These are phyloP conservation scores for Mimas tiliae DNA, from an alignment of 2,888 invertebrate species.

Conservation along the genomic window DNA sequence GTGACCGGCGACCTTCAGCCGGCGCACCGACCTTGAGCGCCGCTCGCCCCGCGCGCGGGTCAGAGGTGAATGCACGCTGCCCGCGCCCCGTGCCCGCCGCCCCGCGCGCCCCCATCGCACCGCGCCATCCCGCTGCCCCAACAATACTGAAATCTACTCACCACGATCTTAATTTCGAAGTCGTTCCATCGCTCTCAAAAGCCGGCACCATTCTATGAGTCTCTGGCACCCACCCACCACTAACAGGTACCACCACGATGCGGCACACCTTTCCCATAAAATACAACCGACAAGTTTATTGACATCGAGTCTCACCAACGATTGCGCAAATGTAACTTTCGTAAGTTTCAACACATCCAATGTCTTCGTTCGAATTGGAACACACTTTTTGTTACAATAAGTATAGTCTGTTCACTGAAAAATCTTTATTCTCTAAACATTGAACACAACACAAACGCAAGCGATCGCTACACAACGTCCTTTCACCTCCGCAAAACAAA, in stretches of 20 bases:
- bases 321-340: constrained; percentile 71
- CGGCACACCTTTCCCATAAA: constrained; percentile 84
- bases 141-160: constrained; percentile 66
- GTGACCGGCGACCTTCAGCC: constrained; percentile 82
- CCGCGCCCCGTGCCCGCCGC: constrained; percentile 61
- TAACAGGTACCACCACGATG: constrained; percentile 77
- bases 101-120: constrained; percentile 63
- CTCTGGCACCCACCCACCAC: constrained; percentile 67
- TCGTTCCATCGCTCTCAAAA: constrained; percentile 56
- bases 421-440: constrained; percentile 71
- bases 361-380: constrained; percentile 55
- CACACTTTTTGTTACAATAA: constrained; percentile 61
- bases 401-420: constrained; percentile 66
- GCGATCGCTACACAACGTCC: constrained; percentile 60
- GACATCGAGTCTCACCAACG: constrained; percentile 78
- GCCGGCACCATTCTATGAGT: constrained; percentile 47
- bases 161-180: constrained; percentile 66
- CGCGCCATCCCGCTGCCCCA: constrained; percentile 55
- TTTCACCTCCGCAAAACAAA: constrained; percentile 84
- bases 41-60: constrained; percentile 81
- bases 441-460: constrained; percentile 64
- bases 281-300: constrained; percentile 84
- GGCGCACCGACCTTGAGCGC: constrained; percentile 83
- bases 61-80: constrained; percentile 82
- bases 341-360: constrained; percentile 63